Evolutionary conservation across 2,797 vertebrate species (phyloP), one percentile per base, ranked within the genome.

Genomic region (Monodelphis domestica): DNA sequence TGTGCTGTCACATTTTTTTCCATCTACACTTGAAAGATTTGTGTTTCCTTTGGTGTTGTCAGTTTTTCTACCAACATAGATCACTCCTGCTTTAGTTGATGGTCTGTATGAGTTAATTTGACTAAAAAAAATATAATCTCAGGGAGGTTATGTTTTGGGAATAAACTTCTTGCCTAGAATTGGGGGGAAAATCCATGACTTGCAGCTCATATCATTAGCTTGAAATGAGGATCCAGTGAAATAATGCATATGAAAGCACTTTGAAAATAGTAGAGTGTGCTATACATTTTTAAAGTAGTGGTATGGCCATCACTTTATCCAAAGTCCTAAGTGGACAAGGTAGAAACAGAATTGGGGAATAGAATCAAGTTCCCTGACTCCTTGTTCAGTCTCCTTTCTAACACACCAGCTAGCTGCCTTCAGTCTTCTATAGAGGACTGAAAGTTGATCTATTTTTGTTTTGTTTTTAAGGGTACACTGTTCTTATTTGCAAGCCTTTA

Each of bases 401-500:
- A 84, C 50, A 3, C 26, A 45, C 38, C 26, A 84, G 3, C 38
- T 78, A 78, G 6, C 0, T 78, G 63, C 7, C 24, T 50, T 84
- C 10, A 78, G 21, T 78, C 78, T 78, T 45, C 38, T 45, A 45
- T 26, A 45, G 78, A 50, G 9, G 3, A 84, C 50, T 53, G 59
- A 12, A 91, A 91, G 53, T 54, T 70, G n/a, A 88, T 50, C 38
- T 78, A 38, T n/a, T 94, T 94, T 24, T 90, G 95, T 95, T 17
- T 52, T 92, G 38, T 94, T 92, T 57, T 11, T 54, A 55, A 94
- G 50, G 51, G 88, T 88, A 28, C 10, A 28, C 53, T 57, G 38
- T 63, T 38, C 88, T 91, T 93, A 88, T 91, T 95, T 96, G 91
- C 33, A 90, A 29, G 94, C 1, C 52, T 78, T n/a, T 91, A 53